These are phyloP conservation scores for Corythornis madagascariensis DNA, from an alignment of 2,113 vertebrate species.

Conservation along the genomic window DNA sequence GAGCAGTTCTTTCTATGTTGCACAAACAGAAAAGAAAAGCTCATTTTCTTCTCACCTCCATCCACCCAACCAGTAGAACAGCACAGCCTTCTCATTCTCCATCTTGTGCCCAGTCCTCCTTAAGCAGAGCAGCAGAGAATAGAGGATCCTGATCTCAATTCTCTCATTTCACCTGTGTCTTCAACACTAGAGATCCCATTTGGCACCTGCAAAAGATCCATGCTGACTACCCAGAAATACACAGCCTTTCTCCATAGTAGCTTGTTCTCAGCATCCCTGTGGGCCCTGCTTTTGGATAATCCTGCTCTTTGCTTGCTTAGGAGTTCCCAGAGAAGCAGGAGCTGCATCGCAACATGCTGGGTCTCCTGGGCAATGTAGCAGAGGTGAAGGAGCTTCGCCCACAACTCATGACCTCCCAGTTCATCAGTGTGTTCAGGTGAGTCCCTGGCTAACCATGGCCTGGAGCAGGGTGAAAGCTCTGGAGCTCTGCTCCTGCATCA, in stretches of 20 bases:
- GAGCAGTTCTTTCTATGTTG: neutral
- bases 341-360: slow-evolving; percentile 97
- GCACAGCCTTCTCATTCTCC: neutral
- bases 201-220: neutral
- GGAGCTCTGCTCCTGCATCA: neutral
- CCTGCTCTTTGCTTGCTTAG: slow-evolving; percentile 64
- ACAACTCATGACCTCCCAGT: slow-evolving; percentile 93
- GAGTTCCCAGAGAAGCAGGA: slow-evolving; percentile 98
- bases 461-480: neutral
- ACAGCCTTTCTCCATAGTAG: neutral
- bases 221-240: neutral
- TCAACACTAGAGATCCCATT: neutral
- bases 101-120: neutral
- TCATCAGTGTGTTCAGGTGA: slow-evolving; percentile 96
- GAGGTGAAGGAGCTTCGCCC: slow-evolving; percentile 92
- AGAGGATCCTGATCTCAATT: neutral
- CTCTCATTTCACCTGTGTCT: neutral
- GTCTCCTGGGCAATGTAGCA: slow-evolving; percentile 93
- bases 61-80: neutral
- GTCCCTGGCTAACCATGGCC: neutral
- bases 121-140: neutral
- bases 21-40: neutral
- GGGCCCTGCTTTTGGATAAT: neutral
- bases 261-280: neutral
- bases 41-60: neutral